A percentile compares a stretch with the other conserved stretches of the same genome.
Conservation (phyloP, 2,113 vertebrate species). For the Pseudolaguvia tuberculata region DNA sequence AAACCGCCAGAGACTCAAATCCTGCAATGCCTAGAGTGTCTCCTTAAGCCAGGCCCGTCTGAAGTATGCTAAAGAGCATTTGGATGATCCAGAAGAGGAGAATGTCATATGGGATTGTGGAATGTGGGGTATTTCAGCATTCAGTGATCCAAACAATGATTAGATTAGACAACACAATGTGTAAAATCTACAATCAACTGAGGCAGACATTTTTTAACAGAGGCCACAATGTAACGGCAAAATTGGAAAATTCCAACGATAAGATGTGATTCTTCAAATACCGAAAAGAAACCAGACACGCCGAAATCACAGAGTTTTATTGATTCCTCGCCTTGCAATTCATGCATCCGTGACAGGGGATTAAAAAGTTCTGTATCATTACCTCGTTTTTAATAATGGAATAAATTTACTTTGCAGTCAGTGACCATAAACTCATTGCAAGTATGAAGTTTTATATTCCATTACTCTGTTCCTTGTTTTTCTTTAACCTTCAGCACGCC, state of each 20-base stretch:
- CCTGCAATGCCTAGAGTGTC: too few species aligned
- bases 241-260: background rate
- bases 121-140: too few species aligned
- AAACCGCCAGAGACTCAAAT: too few species aligned
- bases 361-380: slow-evolving; percentile 28
- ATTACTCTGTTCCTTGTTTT: background rate
- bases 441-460: background rate
- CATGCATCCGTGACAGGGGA: background rate
- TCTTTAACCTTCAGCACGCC: background rate
- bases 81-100: too few species aligned
- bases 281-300: background rate
- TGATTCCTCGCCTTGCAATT: background rate
- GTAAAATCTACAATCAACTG: too few species aligned
- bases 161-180: too few species aligned
- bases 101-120: too few species aligned
- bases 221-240: background rate
- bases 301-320: background rate
- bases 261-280: background rate
- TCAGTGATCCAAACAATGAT: too few species aligned
- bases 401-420: background rate
- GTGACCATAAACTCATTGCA: background rate
- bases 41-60: too few species aligned
- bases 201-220: too few species aligned
- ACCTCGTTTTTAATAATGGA: background rate
- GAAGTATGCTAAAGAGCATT: too few species aligned